Base-by-base conservation (phyloP, 1,140 invertebrate species). In the Drosophila chauvacae region DNA sequence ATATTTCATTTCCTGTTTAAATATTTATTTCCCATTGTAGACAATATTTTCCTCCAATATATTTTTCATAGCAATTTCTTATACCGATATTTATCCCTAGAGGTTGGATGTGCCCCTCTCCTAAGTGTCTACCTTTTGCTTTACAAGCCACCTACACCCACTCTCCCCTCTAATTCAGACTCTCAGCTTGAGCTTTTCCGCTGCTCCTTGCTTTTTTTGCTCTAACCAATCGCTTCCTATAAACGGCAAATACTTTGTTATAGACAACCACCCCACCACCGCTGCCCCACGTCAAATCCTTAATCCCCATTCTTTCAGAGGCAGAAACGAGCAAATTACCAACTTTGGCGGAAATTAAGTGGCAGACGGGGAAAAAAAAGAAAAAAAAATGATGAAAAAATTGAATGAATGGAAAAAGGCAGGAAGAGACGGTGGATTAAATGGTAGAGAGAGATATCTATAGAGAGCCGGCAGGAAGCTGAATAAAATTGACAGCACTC, bases 291-390 rank as follows among this genome's bases (percentile, higher is more conserved):
- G 57, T 62, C 57, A 70, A 70, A 77, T 70, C 64, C 57, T 51
- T 78, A 70, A 77, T 78, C 64, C 74, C 53, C 66, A 72, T 72
- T 72, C 69, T 77, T 77, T 64, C 51, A 57, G 30, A 64, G 65
- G 45, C 68, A 60, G 59, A 78, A 79, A 71, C 74, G 73, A 77
- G 74, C 74, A 84, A 84, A 84, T 84, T 84, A 85, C 83, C 69
- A 86, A 86, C 83, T 86, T 86, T 87, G 76, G 83, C 76, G 83
- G 83, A 86, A 86, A 86, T 86, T 86, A 86, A 86, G 83, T 86
- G 84, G 83, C 83, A 86, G 76, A 77, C 83, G 59, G 51, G 65
- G 28, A 28, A 41, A 44, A 33, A 50, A 53, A 28, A 4, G 33
- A 14, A 42, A 41, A 42, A 44, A 44, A 37, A 13, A 13, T 3